Evolutionary conservation across 2,113 vertebrate species (phyloP).

Genomic region (Dendropsophus ebraccatus): DNA sequence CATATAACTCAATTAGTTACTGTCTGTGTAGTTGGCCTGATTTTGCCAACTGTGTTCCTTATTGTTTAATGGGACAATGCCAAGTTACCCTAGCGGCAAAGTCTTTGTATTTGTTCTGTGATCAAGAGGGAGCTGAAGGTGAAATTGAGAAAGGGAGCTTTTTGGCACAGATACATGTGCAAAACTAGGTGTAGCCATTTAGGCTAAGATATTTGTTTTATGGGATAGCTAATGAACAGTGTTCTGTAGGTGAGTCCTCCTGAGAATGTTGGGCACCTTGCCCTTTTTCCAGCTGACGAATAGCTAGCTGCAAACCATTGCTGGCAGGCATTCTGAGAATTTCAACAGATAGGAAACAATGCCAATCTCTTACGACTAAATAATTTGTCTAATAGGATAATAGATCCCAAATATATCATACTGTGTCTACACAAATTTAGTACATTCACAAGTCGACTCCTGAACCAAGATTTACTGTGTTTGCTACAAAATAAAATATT

Average conservation of each 20-base stretch:
- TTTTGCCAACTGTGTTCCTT: slow-evolving; percentile 63
- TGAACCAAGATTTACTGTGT: not conserved
- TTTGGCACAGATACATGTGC: not conserved
- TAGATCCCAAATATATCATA: slow-evolving; percentile 26
- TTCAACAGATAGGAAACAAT: accelerated
- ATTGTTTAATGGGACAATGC: slow-evolving; percentile 60
- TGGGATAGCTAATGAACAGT: slow-evolving; percentile 58
- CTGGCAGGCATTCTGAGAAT: not conserved
- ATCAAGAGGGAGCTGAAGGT: slow-evolving; percentile 36
- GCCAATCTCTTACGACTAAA: slow-evolving; percentile 37
- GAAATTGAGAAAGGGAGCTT: not conserved
- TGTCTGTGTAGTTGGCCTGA: slow-evolving; percentile 40
- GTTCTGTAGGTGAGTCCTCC: slow-evolving; percentile 58
- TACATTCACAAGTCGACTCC: not conserved
- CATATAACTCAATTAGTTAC: slow-evolving; percentile 71
- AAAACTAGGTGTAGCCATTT: not conserved
- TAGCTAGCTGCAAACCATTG: slow-evolving; percentile 16
- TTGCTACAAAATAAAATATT: not conserved
- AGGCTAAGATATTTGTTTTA: accelerated
- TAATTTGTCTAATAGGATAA: slow-evolving; percentile 44
- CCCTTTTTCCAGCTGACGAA: slow-evolving; percentile 49
- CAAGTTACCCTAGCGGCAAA: slow-evolving; percentile 59
- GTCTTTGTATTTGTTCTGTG: not conserved
- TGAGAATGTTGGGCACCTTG: slow-evolving; percentile 39
- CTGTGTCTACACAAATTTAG: not conserved